Conservation (phyloP, 1,140 invertebrate species). For the Pygmarrhopalites habei region DNA sequence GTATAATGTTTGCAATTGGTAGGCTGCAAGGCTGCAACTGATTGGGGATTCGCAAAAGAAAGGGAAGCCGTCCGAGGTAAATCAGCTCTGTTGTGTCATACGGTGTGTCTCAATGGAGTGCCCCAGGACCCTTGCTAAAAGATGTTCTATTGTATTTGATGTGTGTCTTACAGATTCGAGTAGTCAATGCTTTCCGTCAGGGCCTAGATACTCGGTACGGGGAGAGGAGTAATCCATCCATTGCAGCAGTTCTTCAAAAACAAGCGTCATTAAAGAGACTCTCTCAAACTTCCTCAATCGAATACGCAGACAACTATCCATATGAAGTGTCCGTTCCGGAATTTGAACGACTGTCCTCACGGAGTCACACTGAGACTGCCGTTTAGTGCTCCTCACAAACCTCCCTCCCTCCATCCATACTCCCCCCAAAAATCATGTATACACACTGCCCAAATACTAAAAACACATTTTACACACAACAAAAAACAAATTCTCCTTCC, state of each 20-base stretch:
- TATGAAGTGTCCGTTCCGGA: slow-evolving; percentile 79
- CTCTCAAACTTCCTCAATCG: slow-evolving; percentile 82
- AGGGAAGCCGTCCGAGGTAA: slow-evolving; percentile 39
- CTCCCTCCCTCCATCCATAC: no score
- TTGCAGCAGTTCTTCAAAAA: slow-evolving; percentile 82
- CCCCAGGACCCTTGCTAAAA: slow-evolving; percentile 10
- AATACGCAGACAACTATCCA: slow-evolving; percentile 79
- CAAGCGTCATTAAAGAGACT: slow-evolving; percentile 83
- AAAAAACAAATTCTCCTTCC: slow-evolving; percentile 10
- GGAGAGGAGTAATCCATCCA: slow-evolving; percentile 79
- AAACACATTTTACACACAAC: background rate
- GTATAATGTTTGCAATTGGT: slow-evolving; percentile 35
- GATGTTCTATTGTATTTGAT: slow-evolving; percentile 25
- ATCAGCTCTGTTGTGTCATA: slow-evolving; percentile 40
- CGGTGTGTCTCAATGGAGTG: slow-evolving; percentile 15
- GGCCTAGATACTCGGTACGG: slow-evolving; percentile 89
- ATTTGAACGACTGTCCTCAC: slow-evolving; percentile 79
- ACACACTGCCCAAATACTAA: background rate
- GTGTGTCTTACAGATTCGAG: slow-evolving; percentile 79
- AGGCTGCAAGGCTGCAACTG: slow-evolving; percentile 40
- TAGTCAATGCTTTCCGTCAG: slow-evolving; percentile 98
- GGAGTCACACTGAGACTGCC: slow-evolving; percentile 87
- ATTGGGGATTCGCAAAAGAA: slow-evolving; percentile 39
- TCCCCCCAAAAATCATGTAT: background rate
- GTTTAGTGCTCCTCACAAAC: slow-evolving; percentile 54